Evolutionary conservation across 2,888 invertebrate genomes (phyloP).

Genomic region (Caenorhabditis afra): DNA sequence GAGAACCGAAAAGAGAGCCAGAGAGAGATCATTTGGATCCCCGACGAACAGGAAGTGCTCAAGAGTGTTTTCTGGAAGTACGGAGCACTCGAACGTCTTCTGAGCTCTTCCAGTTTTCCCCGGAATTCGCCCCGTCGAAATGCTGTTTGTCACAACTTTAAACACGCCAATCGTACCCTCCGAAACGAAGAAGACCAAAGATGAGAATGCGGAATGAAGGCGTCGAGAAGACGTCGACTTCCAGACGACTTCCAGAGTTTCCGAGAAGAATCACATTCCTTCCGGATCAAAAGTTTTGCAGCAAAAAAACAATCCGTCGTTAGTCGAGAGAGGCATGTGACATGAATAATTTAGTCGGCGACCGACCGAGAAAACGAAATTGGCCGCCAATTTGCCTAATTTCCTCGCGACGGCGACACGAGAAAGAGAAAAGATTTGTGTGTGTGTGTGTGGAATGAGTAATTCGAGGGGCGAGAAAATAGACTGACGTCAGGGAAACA

Average conservation of each 20-base stretch:
- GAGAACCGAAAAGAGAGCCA: slow-evolving; percentile 2
- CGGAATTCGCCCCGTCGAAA: too few relatives aligned
- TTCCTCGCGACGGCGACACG: slow-evolving; percentile 4
- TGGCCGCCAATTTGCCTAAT: slow-evolving; percentile 27
- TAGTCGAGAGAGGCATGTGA: slow-evolving; percentile 21
- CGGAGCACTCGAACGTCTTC: too few relatives aligned
- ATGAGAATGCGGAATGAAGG: too few relatives aligned
- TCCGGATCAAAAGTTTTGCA: too few relatives aligned
- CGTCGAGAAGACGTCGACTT: too few relatives aligned
- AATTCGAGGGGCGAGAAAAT: slow-evolving; percentile 8
- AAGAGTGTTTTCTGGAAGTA: background rate
- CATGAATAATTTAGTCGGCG: slow-evolving; percentile 37
- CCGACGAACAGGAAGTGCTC: background rate
- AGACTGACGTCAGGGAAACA: slow-evolving; percentile 16
- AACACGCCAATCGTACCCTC: too few relatives aligned
- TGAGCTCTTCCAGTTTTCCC: too few relatives aligned
- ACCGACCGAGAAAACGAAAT: slow-evolving; percentile 6
- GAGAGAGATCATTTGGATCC: too few relatives aligned
- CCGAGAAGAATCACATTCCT: too few relatives aligned
- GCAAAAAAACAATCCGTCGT: slow-evolving; percentile 7
- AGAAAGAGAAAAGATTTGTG: slow-evolving; percentile 7
- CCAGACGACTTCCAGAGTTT: too few relatives aligned
- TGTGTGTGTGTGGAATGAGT: background rate
- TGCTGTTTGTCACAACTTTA: too few relatives aligned
- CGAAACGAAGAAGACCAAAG: too few relatives aligned